Evolutionary conservation across 1,140 invertebrate species (phyloP).

Genomic region (Oreohelix idahoensis): DNA sequence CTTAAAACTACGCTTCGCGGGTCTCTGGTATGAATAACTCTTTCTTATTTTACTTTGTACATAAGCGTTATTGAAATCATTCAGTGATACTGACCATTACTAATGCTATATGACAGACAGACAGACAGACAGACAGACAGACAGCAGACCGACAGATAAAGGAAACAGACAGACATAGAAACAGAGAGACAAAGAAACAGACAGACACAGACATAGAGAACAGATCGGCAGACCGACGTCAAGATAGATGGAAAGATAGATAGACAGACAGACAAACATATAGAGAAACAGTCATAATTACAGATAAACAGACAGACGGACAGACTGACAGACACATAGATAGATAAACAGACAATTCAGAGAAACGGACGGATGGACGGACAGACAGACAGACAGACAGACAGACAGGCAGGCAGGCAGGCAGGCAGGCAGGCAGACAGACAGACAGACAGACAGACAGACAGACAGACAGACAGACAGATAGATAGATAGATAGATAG

Average conservation of each 20-base stretch:
- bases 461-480: too few relatives aligned
- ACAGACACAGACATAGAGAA: conserved; percentile 13
- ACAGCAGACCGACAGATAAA: neutral
- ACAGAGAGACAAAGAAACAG: neutral
- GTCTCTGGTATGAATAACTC: too few relatives aligned
- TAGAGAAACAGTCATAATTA: neutral
- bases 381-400: neutral
- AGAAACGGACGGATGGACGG: neutral
- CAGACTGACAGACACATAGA: neutral
- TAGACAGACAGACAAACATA: neutral
- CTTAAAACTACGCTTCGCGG: too few relatives aligned
- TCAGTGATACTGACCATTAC: too few relatives aligned
- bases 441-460: neutral
- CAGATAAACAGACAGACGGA: neutral
- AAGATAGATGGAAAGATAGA: neutral
- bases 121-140: conserved; percentile 3
- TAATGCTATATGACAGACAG: too few relatives aligned
- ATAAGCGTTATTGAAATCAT: too few relatives aligned
- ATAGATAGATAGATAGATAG: neutral
- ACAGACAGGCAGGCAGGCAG: neutral
- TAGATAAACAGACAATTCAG: neutral
- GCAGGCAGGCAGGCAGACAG: neutral
- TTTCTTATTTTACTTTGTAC: too few relatives aligned
- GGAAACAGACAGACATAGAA: neutral
- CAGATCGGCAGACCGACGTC: neutral